Evolutionary conservation across 2,888 invertebrate species (phyloP).

Genomic region (Trachelus tabidus): DNA sequence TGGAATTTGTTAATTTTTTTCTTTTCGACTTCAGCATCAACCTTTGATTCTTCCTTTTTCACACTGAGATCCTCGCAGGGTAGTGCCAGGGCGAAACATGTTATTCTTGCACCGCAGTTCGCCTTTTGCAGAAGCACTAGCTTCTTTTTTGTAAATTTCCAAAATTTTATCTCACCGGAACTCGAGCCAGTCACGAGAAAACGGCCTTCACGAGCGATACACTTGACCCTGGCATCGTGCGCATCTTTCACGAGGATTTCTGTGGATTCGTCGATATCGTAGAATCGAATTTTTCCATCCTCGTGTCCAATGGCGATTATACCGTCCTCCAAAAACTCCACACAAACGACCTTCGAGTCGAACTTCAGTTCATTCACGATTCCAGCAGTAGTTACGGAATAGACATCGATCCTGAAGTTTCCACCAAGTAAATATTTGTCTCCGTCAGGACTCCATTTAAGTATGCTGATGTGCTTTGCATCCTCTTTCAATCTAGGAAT

Average conservation of each 20-base stretch:
- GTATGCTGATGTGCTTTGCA: constrained; percentile 53
- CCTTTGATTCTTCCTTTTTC: constrained; percentile 22
- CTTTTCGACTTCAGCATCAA: constrained; percentile 18
- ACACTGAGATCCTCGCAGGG: constrained; percentile 17
- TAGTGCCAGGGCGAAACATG: constrained; percentile 74
- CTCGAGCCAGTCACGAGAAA: constrained; percentile 80
- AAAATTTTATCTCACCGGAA: constrained; percentile 82
- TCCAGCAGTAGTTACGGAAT: constrained; percentile 83
- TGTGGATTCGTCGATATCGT: constrained; percentile 68
- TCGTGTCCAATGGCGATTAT: constrained; percentile 79
- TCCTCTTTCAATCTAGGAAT: constrained; percentile 63
- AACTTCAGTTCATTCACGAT: constrained; percentile 76
- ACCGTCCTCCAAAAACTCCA: constrained; percentile 76
- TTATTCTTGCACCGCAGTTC: constrained; percentile 75
- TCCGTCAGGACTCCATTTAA: constrained; percentile 81
- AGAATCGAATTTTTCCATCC: constrained; percentile 75
- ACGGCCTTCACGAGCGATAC: constrained; percentile 70
- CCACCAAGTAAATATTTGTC: constrained; percentile 81
- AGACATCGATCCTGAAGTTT: constrained; percentile 80
- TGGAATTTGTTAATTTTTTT: constrained; percentile 33
- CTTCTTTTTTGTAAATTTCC: constrained; percentile 67
- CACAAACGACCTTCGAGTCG: constrained; percentile 76
- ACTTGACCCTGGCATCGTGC: constrained; percentile 78
- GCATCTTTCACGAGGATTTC: constrained; percentile 64
- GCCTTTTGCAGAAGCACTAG: constrained; percentile 65